Evolutionary conservation across 64 coral and sea anemone genomes (phyloP).

Genomic region (Cladopsammia gracilis): DNA sequence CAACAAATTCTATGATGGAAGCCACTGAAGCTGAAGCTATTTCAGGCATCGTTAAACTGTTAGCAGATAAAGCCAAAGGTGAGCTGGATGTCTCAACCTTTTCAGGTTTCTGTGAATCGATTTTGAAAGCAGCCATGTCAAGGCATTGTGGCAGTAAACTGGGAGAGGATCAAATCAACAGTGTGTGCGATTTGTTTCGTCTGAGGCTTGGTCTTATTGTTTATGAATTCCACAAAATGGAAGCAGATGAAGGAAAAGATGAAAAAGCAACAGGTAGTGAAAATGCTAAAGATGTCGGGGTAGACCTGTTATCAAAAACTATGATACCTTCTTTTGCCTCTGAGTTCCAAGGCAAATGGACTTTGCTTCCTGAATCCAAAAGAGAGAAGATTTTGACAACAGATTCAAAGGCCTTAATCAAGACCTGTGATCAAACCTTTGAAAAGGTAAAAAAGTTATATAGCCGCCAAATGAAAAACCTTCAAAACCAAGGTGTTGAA

Average conservation of each 20-base stretch:
- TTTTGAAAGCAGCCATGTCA: slow-evolving; percentile 14
- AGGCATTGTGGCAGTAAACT: slow-evolving; percentile 22
- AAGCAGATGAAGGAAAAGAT: background rate
- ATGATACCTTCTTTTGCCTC: slow-evolving; percentile 38
- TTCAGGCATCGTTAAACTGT: slow-evolving; percentile 14
- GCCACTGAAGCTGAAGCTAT: background rate
- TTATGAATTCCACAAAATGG: background rate
- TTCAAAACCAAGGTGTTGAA: background rate
- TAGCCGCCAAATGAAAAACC: slow-evolving; percentile 20
- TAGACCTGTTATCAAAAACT: slow-evolving; percentile 44
- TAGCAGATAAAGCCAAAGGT: background rate
- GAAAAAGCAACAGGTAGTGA: background rate
- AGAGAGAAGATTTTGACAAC: slow-evolving; percentile 43
- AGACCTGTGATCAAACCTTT: slow-evolving; percentile 34
- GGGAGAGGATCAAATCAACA: slow-evolving; percentile 2
- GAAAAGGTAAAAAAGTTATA: slow-evolving; percentile 20
- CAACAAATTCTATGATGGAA: slow-evolving; percentile 31
- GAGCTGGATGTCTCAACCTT: background rate
- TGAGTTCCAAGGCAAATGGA: slow-evolving; percentile 50
- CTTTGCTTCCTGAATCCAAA: slow-evolving; percentile 19
- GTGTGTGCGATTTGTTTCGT: background rate
- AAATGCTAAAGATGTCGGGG: background rate
- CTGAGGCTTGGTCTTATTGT: background rate
- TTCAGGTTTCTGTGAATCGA: background rate
- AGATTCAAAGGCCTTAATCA: slow-evolving; percentile 20